Evolutionary conservation across 2,888 invertebrate species (phyloP).

Genomic region (Pristionchus exspectatus): DNA sequence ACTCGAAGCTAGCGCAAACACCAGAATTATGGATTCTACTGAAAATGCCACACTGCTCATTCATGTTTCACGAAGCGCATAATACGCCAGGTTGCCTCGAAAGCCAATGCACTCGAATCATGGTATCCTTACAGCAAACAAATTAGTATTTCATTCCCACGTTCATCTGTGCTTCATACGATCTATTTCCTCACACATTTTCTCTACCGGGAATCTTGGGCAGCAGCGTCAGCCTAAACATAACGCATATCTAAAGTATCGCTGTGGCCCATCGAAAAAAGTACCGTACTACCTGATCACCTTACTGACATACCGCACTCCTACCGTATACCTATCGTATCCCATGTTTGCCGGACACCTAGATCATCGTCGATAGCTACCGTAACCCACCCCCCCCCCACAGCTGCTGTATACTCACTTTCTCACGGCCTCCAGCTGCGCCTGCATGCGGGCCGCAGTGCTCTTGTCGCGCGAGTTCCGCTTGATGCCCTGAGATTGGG

Average conservation of each 20-base stretch:
- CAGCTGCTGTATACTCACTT: too few relatives aligned
- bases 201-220: neutral
- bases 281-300: neutral
- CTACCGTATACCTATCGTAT: neutral
- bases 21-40: neutral
- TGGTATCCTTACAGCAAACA: neutral
- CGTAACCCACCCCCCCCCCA: too few relatives aligned
- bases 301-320: neutral
- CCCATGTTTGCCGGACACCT: too few relatives aligned
- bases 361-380: too few relatives aligned
- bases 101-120: too few relatives aligned
- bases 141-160: neutral
- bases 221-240: too few relatives aligned
- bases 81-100: too few relatives aligned
- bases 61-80: constrained; percentile 18
- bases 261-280: neutral
- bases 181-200: neutral
- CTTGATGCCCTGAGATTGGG: constrained; percentile 59
- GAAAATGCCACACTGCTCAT: neutral
- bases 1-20: neutral
- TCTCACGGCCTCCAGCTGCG: constrained; percentile 56
- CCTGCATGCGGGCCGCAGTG: constrained; percentile 57
- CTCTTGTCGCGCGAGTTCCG: constrained; percentile 60
- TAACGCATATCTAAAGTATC: neutral
- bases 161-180: neutral